Base-by-base conservation (phyloP, 2,113 vertebrate species). In the Eptatretus burgeri region DNA sequence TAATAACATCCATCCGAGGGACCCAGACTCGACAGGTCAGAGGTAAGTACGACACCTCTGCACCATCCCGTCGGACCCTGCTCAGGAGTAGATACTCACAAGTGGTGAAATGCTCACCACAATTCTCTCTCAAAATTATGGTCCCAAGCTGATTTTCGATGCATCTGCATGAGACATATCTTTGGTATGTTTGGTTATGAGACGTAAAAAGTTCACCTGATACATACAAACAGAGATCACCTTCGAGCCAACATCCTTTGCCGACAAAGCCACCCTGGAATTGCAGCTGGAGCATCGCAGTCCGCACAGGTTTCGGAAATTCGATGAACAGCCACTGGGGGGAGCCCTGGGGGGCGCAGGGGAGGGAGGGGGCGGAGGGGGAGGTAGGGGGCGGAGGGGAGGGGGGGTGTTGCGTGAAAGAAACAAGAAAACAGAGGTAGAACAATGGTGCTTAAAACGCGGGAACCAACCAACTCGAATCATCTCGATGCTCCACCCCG, bases 181-280 rank as follows among this genome's bases (percentile, higher is more conserved):
- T 53, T 53, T 53, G 11, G 52, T 53, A 10, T 10, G 10, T 11
- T 53, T 53, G 52, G 11, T 10, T 10, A 10, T 10, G 52, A 11
- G 10, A 53, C 11, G 4, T 14, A 5, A 16, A 16, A 2, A 56
- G 53, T 56, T 56, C 16, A 16, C 56, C 20, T 60, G 56, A 60
- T 11, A 20, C 11, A 60, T 10, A 20, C 9, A 60, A 2, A 20
- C 9, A 60, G 1, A 17, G 56, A 20, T 67, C 77, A 93, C 91
- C 91, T 78, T 87, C 74, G 68, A 96, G 67, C 27, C 68, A 73
- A 72, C 83, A 85, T 1, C 74, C 68, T 66, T 71, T 81, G 19
- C 83, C 81, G 50, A 82, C 78, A 67, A 98, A 98, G 9, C 91
- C 91, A 11, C 88, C 91, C 68, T 98, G 91, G 74, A 95, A 98